Conservation (phyloP, 2,113 vertebrate genomes). For the Dermatemys mawii region DNA sequence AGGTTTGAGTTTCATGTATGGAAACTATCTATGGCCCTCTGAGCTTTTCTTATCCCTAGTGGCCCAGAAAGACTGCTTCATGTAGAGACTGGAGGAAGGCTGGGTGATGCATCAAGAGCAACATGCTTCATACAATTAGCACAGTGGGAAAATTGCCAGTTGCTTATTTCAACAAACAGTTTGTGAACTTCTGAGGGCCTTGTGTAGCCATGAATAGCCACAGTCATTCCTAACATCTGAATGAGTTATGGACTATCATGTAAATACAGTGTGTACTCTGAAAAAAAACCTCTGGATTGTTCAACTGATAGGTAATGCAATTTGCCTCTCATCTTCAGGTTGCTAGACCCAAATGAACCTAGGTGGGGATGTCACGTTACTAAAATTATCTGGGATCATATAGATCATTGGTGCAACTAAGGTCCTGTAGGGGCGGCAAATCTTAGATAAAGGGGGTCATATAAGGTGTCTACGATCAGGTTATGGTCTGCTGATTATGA, state of each 20-base stretch:
- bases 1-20: constrained; percentile 20
- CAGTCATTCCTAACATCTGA: not conserved
- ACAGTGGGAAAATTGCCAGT: not conserved
- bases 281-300: not conserved
- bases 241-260: not conserved
- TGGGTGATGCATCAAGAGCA: constrained; percentile 5
- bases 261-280: not conserved
- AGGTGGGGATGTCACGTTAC: too few relatives aligned
- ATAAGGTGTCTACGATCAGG: too few relatives aligned
- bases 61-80: constrained; percentile 19
- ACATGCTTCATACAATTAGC: not conserved
- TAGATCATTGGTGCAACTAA: too few relatives aligned
- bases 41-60: constrained; percentile 32
- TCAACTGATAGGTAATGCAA: not conserved
- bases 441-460: too few relatives aligned
- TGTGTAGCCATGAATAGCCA: too few relatives aligned
- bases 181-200: not conserved
- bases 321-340: not conserved
- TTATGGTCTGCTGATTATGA: too few relatives aligned
- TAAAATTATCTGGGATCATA: too few relatives aligned
- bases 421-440: too few relatives aligned
- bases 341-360: not conserved
- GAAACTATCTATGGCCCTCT: constrained; percentile 35
- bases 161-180: not conserved
- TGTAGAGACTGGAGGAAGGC: not conserved